Base-by-base conservation (phyloP, 2,113 vertebrate genomes). In the Xyliphius kryptos region DNA sequence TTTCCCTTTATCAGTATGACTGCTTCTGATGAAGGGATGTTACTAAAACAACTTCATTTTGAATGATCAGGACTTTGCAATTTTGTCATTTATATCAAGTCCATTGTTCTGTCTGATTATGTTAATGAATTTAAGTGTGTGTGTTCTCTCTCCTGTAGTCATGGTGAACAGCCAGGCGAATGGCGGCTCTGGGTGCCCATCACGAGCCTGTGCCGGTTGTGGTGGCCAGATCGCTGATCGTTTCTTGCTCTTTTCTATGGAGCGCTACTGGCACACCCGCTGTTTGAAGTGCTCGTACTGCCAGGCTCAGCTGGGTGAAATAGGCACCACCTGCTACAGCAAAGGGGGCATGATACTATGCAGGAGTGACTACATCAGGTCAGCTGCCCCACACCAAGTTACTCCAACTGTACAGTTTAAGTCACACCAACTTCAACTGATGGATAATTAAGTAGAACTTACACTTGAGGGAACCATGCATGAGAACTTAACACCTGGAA, bases 341-440 rank as follows among this genome's bases (percentile, higher is more conserved):
- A 89, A 87, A 75, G 85, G 86, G 48, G 89, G 89, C 70, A 89
- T 90, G 89, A 89, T 90, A 74, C 84, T 90, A 52, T 90, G 89
- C 73, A 81, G 86, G 62, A 86, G 82, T 9, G 89, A 90, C 85
- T 90, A 90, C 75, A 88, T 90, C 76, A 87, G 88, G 89, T 90
- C 74, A 63, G 73, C 12, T 11, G 11, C 17, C 44, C 13, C 41
- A 10, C n/a, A 26, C n/a, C 2, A 12, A 41, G 13, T 41, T 41
- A 32, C 4, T 41, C 10, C 5, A 41, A 41, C 9, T 9, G 40
- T 41, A 14, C 9, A 3, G 40, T 41, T 41, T 41, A 14, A 11
- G 3, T 41, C 13, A 41, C 40, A 41, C 26, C 7, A n/a, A n/a
- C n/a, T n/a, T n/a, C n/a, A n/a, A n/a, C n/a, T n/a, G n/a, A n/a